These are phyloP conservation scores for Drosophila trapezifrons DNA, from an alignment of 1,140 invertebrate species.

Conservation along the genomic window DNA sequence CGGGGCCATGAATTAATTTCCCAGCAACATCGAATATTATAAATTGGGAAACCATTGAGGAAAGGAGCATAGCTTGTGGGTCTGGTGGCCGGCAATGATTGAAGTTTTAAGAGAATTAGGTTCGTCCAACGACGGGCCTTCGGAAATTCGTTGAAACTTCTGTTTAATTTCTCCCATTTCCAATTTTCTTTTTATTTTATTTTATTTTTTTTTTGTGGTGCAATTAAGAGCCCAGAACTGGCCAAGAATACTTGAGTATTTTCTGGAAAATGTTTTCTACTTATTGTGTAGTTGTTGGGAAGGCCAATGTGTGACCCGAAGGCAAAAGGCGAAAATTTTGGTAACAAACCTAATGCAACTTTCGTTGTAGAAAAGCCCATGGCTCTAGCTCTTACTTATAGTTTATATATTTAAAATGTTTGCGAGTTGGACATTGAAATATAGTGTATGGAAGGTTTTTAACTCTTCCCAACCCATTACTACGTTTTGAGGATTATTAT, in stretches of 20 bases:
- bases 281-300: background rate
- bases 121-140: background rate
- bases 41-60: constrained; percentile 36
- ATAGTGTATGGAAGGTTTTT: too few species aligned
- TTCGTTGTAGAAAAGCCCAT: background rate
- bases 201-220: background rate
- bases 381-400: background rate
- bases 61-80: background rate
- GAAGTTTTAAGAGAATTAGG: constrained; percentile 26
- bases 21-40: constrained; percentile 45
- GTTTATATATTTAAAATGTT: too few species aligned
- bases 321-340: constrained; percentile 1
- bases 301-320: too few species aligned
- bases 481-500: too few species aligned
- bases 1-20: constrained; percentile 59
- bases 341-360: constrained; percentile 14
- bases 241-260: background rate
- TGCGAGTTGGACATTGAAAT: too few species aligned
- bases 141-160: constrained; percentile 10
- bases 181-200: background rate
- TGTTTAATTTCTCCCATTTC: constrained; percentile 11
- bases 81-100: constrained; percentile 12
- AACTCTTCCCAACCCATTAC: too few species aligned
- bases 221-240: constrained; percentile 6
- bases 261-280: too few species aligned